Evolutionary conservation across 2,113 vertebrate genomes (phyloP).

Genomic region (Neotoma lepida): DNA sequence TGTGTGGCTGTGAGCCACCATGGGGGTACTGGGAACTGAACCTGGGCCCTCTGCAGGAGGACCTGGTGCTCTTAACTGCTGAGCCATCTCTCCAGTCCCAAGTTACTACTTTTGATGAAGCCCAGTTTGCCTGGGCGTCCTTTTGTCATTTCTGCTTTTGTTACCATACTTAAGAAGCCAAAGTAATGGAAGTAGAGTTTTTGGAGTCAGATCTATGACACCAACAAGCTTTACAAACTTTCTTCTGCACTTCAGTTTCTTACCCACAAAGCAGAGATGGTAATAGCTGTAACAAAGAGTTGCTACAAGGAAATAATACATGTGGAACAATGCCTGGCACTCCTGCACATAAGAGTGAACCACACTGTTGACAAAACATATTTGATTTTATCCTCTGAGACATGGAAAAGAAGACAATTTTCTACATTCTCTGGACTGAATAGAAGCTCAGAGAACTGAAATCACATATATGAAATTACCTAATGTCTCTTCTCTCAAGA

Average conservation of each 20-base stretch:
- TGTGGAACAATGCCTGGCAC: not conserved
- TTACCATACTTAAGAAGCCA: not conserved
- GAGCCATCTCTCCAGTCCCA: not conserved
- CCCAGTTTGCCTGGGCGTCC: not conserved
- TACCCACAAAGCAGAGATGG: not conserved
- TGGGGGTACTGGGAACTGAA: not conserved
- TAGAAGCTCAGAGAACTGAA: not conserved
- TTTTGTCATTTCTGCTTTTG: not conserved
- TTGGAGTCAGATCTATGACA: not conserved
- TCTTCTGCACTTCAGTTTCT: not conserved
- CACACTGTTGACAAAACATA: not conserved
- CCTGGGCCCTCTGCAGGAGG: not conserved
- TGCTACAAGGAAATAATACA: not conserved
- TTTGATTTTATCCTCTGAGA: not conserved
- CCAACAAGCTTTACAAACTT: not conserved
- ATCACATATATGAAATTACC: not conserved
- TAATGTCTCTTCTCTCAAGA: not conserved
- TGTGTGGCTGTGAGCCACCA: not conserved
- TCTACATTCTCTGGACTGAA: not conserved
- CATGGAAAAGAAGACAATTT: not conserved
- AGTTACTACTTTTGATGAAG: not conserved
- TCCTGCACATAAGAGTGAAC: not conserved
- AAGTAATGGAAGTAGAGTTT: not conserved
- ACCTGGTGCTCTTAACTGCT: not conserved
- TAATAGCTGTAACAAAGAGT: not conserved